Percentiles rank a stretch among this genome's conserved stretches.
These are phyloP conservation scores for Ibidorhyncha struthersii DNA, from an alignment of 2,113 vertebrate species.

Conservation along the genomic window DNA sequence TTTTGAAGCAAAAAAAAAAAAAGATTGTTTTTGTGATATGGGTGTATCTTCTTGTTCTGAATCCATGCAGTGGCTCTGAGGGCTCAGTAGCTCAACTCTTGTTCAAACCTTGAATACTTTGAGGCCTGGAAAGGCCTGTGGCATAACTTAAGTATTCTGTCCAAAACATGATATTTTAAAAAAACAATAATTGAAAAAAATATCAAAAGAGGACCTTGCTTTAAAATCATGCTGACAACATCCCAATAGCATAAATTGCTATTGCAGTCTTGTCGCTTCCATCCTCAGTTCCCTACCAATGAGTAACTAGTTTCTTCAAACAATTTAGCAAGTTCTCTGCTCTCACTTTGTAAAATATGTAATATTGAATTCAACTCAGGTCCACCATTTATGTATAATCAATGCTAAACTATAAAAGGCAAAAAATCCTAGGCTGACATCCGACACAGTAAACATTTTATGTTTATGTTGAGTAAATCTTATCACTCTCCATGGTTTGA, in stretches of 20 bases:
- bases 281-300: not conserved
- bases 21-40: not conserved
- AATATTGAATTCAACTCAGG: not conserved
- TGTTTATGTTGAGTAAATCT: not conserved
- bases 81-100: not conserved
- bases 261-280: not conserved
- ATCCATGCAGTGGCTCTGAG: fast-evolving
- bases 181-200: not conserved
- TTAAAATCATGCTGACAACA: not conserved
- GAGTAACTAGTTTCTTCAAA: not conserved
- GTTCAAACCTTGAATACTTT: not conserved
- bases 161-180: not conserved
- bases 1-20: not conserved
- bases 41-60: not conserved
- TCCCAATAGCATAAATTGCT: not conserved
- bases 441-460: not conserved
- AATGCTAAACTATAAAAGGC: not conserved
- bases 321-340: not conserved
- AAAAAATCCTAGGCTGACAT: not conserved
- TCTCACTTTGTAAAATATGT: not conserved
- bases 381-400: not conserved
- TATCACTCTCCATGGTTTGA: not conserved
- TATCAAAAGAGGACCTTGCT: not conserved
- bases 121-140: not conserved
- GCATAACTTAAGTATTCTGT: not conserved